These are phyloP conservation scores for Bujurquina vittata DNA, from an alignment of 2,113 vertebrate genomes.

Conservation along the genomic window DNA sequence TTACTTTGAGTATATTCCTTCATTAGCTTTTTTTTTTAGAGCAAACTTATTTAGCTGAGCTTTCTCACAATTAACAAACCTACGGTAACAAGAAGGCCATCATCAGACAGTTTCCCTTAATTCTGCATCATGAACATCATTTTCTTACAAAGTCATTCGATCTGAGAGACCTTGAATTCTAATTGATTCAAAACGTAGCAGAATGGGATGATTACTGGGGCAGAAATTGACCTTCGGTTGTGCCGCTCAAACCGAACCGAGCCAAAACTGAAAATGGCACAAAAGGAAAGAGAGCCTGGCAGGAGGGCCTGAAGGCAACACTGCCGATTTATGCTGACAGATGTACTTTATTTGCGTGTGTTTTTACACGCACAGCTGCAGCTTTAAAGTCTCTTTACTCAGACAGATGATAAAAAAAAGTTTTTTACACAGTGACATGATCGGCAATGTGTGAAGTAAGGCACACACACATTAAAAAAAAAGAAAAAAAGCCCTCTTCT, in stretches of 20 bases:
- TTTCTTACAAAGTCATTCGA: too few species aligned
- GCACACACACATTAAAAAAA: background rate
- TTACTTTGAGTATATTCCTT: background rate
- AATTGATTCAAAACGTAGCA: background rate
- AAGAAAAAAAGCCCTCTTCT: background rate
- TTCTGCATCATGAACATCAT: too few species aligned
- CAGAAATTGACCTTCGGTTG: background rate
- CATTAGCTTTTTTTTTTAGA: background rate
- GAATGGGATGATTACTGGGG: background rate
- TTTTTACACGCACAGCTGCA: slow-evolving; percentile 4
- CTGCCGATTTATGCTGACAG: background rate
- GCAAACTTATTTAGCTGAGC: background rate
- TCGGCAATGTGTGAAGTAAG: background rate
- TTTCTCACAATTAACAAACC: background rate
- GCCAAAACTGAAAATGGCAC: background rate
- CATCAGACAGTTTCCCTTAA: too few species aligned
- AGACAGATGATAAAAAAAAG: background rate
- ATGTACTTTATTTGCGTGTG: slow-evolving; percentile 1
- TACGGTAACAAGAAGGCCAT: background rate
- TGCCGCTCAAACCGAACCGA: background rate
- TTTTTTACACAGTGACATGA: background rate
- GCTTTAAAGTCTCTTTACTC: slow-evolving; percentile 3
- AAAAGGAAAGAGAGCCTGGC: background rate
- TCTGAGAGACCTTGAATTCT: background rate
- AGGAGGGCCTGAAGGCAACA: background rate